A percentile compares a stretch with the other conserved stretches of the same genome.
Evolutionary conservation across 2,888 invertebrate genomes (phyloP).

Genomic region (Agapostemon virescens): DNA sequence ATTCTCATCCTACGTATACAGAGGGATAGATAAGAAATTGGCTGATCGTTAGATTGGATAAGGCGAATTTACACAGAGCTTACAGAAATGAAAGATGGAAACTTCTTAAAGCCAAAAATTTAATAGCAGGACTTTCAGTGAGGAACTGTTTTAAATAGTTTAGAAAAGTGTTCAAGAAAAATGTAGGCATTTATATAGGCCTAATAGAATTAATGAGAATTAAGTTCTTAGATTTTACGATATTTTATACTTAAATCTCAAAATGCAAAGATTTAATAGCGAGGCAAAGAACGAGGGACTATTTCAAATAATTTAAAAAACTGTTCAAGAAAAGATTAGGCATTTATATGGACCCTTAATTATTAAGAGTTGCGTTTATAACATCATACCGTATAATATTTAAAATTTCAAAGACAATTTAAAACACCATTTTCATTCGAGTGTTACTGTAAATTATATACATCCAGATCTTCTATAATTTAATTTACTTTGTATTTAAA

Average conservation of each 20-base stretch:
- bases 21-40: conserved; percentile 14
- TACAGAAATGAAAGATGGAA: neutral
- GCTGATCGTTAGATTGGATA: conserved; percentile 10
- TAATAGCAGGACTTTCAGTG: neutral
- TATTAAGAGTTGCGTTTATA: too few relatives aligned
- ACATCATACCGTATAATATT: neutral
- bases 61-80: neutral
- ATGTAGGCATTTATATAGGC: neutral
- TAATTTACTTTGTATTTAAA: too few relatives aligned
- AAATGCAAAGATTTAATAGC: too few relatives aligned
- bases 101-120: neutral
- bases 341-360: too few relatives aligned
- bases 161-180: neutral
- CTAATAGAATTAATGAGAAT: too few relatives aligned
- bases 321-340: too few relatives aligned
- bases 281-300: too few relatives aligned
- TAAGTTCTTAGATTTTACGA: neutral
- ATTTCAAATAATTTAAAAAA: too few relatives aligned
- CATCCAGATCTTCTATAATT: too few relatives aligned
- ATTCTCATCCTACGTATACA: neutral
- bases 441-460: too few relatives aligned
- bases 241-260: too few relatives aligned
- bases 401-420: neutral
- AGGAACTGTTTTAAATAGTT: neutral
- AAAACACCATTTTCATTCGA: too few relatives aligned